Base-by-base conservation (phyloP, 2,797 vertebrate genomes). In the Sebastes vulpes region DNA sequence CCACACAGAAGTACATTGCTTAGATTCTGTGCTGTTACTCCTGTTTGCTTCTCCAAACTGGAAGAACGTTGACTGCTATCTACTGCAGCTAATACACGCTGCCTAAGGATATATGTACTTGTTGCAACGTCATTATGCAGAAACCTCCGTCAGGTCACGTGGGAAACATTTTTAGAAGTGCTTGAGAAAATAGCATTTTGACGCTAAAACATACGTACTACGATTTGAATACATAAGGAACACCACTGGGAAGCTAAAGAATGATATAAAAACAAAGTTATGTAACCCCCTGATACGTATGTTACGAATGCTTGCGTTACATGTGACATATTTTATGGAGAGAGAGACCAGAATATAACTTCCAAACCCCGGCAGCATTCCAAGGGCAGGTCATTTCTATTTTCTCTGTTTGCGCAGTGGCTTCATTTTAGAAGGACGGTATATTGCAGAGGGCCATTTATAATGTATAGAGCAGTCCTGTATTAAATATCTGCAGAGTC, bases 401-500 rank as follows among this genome's bases (percentile, higher is more conserved):
- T 87, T 89, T 72, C 58, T 84, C 50, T 85, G 23, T 90, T 84
- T 89, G 84, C 38, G 57, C 89, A 85, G 74, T 69, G 77, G 74
- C 68, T 81, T 78, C 64, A 21, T 81, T 83, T 80, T 78, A 82
- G 83, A 85, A 42, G 79, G 79, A 77, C 71, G 35, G 58, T 67
- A 82, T 87, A 85, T 83, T 79, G 87, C 82, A 86, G 85, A 82
- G 75, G 58, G 66, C 46, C 85, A 91, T 95, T 81, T 88, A 95
- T 93, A 94, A 95, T 95, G 90, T 90, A 94, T 93, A 88, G 86
- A 58, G 77, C 58, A 64, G 76, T 72, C 82, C 88, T 89, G 85
- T 94, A 95, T 95, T 95, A 91, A 92, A 94, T 95, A 92, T 92
- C 93, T 92, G 86, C 91, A 83, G 89, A 79, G 82, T 84, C 23